Evolutionary conservation across 1,140 invertebrate species (phyloP), one percentile per base, ranked within the genome.

Genomic region (Chionoecetes opilio): DNA sequence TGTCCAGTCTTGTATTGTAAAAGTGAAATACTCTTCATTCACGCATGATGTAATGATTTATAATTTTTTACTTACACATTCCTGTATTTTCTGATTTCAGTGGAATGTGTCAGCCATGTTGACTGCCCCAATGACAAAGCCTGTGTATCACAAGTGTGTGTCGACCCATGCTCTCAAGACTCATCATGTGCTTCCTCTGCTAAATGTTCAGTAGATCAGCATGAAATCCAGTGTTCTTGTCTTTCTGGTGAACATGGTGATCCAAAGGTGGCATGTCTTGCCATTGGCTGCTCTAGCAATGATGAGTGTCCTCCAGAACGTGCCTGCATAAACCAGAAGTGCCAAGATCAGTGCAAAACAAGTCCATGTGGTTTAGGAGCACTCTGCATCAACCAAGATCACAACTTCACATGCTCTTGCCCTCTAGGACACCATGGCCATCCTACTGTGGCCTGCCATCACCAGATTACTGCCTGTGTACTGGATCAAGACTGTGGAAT

Each of bases 401-500:
- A 96, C 89, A 97, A 98, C 3, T 98, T 98, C 32, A 98, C 98
- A 82, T 99, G 98, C 96, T 97, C 97, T 85, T 99, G 98, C 96
- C 9, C 96, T 98, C 96, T 96, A 93, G 75, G 96, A 96, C 85
- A 96, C 91, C 95, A 96, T 32, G 96, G 96, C 31, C 93, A 96
- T 63, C 93, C 92, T 63, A 63, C 82, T 37, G 84, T 96, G 82
- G 90, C 86, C 31, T 96, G 98, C 98, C 86, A 96, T 94, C 93
- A 95, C 97, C 98, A 96, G 98, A 98, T 91, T 97, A 32, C 98
- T 96, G 98, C 99, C 97, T 99, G 99, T 96, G 97, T 98, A 82
- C 97, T 97, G 35, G 98, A 99, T 96, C 97, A 98, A 0, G 98
- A 99, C 96, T 99, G 99, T 97, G 98, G 98, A 89, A 96, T 97